phyloP scores from a whole-genome alignment of 2,113 vertebrate genomes.

The Rhombomys opimus region DNA sequence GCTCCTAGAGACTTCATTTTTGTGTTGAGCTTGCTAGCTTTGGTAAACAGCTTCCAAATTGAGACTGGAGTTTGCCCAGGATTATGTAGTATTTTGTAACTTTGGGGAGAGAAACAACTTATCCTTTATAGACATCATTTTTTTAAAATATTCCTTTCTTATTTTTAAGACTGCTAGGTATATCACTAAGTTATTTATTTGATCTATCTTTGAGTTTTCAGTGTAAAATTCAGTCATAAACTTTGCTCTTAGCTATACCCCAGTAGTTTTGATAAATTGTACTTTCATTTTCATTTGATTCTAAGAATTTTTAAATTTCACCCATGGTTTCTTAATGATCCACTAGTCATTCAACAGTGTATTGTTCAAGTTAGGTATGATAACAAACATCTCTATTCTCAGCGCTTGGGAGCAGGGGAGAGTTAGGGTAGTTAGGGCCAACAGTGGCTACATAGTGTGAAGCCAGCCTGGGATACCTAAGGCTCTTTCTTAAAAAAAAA shows the following conservation, averaged over 20 bases:
- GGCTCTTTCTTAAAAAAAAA: neutral
- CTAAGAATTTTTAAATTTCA: neutral
- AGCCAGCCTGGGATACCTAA: neutral
- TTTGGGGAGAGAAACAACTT: neutral
- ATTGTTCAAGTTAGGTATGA: neutral
- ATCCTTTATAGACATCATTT: constrained; percentile 1
- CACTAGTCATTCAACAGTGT: neutral
- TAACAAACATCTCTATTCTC: neutral
- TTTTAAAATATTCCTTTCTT: neutral
- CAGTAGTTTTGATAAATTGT: neutral
- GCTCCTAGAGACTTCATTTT: neutral
- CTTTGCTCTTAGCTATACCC: neutral
- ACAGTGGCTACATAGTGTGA: neutral
- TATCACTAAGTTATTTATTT: neutral
- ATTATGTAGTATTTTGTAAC: constrained; percentile 5
- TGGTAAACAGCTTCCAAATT: constrained; percentile 13
- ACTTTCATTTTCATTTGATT: neutral
- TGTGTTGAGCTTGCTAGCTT: neutral
- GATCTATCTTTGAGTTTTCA: neutral
- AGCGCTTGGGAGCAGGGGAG: neutral
- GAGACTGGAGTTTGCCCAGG: neutral
- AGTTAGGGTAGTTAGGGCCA: neutral
- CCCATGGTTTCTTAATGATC: neutral
- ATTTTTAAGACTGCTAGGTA: neutral
- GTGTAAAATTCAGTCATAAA: neutral